phyloP scores from a whole-genome alignment of 2,888 invertebrate species.

The Tiphia femorata region DNA sequence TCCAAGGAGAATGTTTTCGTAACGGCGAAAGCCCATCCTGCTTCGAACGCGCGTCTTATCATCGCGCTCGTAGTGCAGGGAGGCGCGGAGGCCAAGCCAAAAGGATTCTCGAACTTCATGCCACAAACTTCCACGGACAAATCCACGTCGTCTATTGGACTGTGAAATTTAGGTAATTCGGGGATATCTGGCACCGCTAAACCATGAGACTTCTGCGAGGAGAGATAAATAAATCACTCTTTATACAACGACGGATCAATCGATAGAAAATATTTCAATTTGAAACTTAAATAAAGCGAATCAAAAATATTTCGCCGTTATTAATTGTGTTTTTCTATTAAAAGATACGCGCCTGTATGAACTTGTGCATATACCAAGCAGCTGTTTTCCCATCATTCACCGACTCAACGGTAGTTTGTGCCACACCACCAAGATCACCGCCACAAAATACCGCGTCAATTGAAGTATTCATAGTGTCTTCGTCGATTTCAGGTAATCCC shows the following conservation, averaged over 20 bases:
- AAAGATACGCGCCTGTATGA: constrained; percentile 78
- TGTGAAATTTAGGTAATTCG: constrained; percentile 90
- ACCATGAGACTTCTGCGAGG: constrained; percentile 65
- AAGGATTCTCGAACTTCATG: constrained; percentile 94
- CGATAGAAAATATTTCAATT: too few relatives aligned
- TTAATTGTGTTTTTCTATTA: not conserved
- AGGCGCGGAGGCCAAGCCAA: constrained; percentile 96
- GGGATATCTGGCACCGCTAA: constrained; percentile 76
- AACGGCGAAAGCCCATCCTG: constrained; percentile 98
- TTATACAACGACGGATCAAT: too few relatives aligned
- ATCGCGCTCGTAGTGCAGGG: constrained; percentile 95
- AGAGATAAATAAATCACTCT: not conserved
- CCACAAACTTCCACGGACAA: constrained; percentile 94
- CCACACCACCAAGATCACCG: constrained; percentile 93
- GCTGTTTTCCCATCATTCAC: constrained; percentile 99
- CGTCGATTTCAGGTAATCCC: constrained; percentile 86
- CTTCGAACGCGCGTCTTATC: constrained; percentile 94
- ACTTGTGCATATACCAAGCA: constrained; percentile 94
- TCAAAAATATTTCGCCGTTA: not conserved
- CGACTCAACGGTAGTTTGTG: constrained; percentile 98
- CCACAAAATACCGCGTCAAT: constrained; percentile 90
- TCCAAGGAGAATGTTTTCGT: constrained; percentile 97
- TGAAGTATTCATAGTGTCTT: constrained; percentile 82
- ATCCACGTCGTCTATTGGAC: constrained; percentile 94
- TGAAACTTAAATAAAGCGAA: not conserved